A percentile compares a stretch with the other conserved stretches of the same genome.
Conservation (phyloP, 64 coral and sea anemone genomes). For the Montipora capricornis region DNA sequence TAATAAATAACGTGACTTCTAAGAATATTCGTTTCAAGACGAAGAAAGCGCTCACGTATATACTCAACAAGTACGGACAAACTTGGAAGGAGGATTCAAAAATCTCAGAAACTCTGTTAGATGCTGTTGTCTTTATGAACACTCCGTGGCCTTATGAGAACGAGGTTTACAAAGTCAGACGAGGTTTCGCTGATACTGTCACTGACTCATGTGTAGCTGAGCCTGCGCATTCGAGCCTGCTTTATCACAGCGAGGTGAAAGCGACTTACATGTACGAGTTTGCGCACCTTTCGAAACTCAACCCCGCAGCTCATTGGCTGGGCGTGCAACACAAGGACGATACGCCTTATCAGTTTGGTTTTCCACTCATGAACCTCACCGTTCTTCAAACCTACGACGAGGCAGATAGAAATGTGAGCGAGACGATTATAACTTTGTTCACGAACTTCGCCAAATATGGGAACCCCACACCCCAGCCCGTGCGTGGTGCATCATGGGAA, state of each 20-base stretch:
- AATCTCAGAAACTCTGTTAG: slow-evolving; percentile 1
- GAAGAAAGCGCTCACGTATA: background rate
- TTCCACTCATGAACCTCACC: slow-evolving; percentile 74
- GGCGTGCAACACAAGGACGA: slow-evolving; percentile 78
- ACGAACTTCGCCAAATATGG: slow-evolving; percentile 81
- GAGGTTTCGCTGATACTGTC: slow-evolving; percentile 43
- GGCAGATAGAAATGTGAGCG: slow-evolving; percentile 67
- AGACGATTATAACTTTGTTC: slow-evolving; percentile 65
- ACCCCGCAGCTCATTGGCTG: slow-evolving; percentile 38
- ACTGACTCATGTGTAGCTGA: slow-evolving; percentile 72
- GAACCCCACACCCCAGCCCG: slow-evolving; percentile 57
- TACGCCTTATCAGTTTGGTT: slow-evolving; percentile 81
- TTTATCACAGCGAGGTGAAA: slow-evolving; percentile 35
- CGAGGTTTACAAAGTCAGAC: background rate
- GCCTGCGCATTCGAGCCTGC: slow-evolving; percentile 47
- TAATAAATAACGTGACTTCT: background rate
- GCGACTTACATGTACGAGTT: slow-evolving; percentile 69
- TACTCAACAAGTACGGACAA: slow-evolving; percentile 31
- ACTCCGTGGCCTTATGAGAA: slow-evolving; percentile 70
- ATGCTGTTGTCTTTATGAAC: slow-evolving; percentile 56
- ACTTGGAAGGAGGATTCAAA: background rate
- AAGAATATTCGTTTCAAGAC: background rate
- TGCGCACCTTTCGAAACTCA: slow-evolving; percentile 53
- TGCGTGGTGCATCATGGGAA: slow-evolving; percentile 21
- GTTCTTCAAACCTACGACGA: slow-evolving; percentile 65